Conservation (phyloP, 1,140 invertebrate genomes). For the Mya arenaria region DNA sequence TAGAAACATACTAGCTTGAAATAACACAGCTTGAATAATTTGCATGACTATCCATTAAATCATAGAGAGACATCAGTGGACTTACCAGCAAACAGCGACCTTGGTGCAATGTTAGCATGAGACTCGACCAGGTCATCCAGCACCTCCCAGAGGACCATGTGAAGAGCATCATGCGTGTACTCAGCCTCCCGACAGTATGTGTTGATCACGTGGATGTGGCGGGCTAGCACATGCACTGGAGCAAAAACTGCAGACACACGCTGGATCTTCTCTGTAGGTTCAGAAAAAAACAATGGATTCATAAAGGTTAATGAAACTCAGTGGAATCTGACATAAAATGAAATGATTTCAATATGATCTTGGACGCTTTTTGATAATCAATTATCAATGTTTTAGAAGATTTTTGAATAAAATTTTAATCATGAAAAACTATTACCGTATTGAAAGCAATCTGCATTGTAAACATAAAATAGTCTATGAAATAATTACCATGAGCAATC, state of each 20-base stretch:
- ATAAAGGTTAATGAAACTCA: no score
- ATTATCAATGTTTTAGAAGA: no score
- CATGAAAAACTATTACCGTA: no score
- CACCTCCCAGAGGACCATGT: constrained; percentile 75
- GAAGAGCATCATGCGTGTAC: constrained; percentile 71
- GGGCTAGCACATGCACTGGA: constrained; percentile 74
- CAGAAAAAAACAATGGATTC: no score
- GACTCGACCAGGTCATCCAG: constrained; percentile 77
- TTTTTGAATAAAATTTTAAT: no score
- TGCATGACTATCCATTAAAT: no score
- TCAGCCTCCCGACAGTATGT: constrained; percentile 78
- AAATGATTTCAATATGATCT: no score
- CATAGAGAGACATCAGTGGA: background rate
- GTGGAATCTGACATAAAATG: no score
- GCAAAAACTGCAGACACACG: constrained; percentile 75
- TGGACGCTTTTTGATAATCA: no score
- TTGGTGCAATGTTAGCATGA: constrained; percentile 68
- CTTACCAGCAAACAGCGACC: constrained; percentile 76
- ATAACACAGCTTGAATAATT: no score
- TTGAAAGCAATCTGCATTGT: no score
- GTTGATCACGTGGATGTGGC: constrained; percentile 78
- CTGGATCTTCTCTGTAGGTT: constrained; percentile 72
- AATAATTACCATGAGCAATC: constrained; percentile 71
- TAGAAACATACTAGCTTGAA: no score
- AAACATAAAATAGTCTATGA: background rate